Evolutionary conservation across 2,888 invertebrate species (phyloP), one percentile per base, ranked within the genome.

Genomic region (Monochamus alternatus): DNA sequence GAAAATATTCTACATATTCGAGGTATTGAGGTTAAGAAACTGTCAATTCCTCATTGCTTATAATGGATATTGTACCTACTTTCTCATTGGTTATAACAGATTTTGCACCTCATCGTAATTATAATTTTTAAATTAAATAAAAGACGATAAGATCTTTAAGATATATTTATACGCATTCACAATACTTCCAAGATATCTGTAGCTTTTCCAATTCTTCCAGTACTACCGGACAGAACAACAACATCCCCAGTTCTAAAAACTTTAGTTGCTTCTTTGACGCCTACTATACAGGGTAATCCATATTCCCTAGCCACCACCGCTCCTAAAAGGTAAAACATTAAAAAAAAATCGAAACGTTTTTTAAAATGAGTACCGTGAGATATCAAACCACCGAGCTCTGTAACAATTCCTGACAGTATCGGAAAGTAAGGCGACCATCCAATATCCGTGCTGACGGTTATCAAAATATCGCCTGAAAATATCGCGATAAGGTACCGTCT

Each of bases 381-480:
- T 81, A 96, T 93, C 3, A 96, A 90, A 43, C 96, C 96, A 0
- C 96, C 96, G 0, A 95, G 90, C 87, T 96, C 96, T 0, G 96
- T 96, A 8, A 95, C 94, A 65, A 96, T 91, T 8, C 96, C 96
- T 0, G 92, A 89, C 22, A 96, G 87, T 65, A 96, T 91, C 0
- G 95, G 95, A 87, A 96, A 96, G 89, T 95, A 96, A 0, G 96
- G 95, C 2, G 94, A 93, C 96, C 96, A 96, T 1, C 95, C 95
- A 80, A 96, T 94, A 85, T 96, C 96, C 0, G 96, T 96, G 59
- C 92, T 92, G 81, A 91, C 91, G 0, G 96, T 95, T 80, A 96
- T 93, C 80, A 96, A 89, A 78, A 96, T 91, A 84, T 96, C 96
- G 0, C 95, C 95, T 79, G 72, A 71, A 85, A 84, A 51, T 64